phyloP scores from a whole-genome alignment of 1,140 invertebrate species.

The Drosophila subobscura region DNA sequence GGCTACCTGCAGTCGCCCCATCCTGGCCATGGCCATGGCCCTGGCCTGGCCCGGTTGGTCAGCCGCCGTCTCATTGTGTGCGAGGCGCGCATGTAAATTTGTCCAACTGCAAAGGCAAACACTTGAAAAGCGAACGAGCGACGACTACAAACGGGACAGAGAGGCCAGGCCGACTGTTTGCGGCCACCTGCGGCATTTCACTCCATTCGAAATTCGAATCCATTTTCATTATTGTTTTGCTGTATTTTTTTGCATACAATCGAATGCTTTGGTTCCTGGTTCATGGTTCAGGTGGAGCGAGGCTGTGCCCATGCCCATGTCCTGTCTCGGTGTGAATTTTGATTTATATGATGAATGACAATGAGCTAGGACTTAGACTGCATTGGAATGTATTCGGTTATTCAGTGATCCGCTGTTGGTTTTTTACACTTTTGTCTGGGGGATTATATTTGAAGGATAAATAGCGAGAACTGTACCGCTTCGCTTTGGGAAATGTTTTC shows the following conservation, averaged over 20 bases:
- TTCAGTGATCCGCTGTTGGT: slow-evolving; percentile 33
- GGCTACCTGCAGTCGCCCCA: slow-evolving; percentile 17
- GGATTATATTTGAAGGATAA: slow-evolving; percentile 13
- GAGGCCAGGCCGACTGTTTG: slow-evolving; percentile 30
- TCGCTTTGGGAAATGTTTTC: slow-evolving; percentile 9
- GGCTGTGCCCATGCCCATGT: slow-evolving; percentile 12
- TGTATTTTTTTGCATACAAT: slow-evolving; percentile 67
- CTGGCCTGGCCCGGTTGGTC: slow-evolving; percentile 12
- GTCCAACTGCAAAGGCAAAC: slow-evolving; percentile 75
- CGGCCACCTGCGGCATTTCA: slow-evolving; percentile 69
- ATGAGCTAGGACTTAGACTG: slow-evolving; percentile 41
- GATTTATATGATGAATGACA: slow-evolving; percentile 69
- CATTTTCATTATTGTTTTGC: slow-evolving; percentile 24
- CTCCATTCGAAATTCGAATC: slow-evolving; percentile 30
- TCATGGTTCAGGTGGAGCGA: slow-evolving; percentile 14
- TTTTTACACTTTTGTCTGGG: slow-evolving; percentile 20
- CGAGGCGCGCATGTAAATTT: slow-evolving; percentile 73
- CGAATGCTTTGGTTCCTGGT: slow-evolving; percentile 47
- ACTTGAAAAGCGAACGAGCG: slow-evolving; percentile 56
- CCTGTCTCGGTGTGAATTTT: slow-evolving; percentile 51
- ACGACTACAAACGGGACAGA: slow-evolving; percentile 20
- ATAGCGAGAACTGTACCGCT: neutral
- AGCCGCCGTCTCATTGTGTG: slow-evolving; percentile 59
- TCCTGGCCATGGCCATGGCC: no score
- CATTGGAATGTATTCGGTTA: slow-evolving; percentile 27